A percentile compares a stretch with the other conserved stretches of the same genome.
Conservation (phyloP, 2,797 vertebrate species). For the Sebastes hubbsi region DNA sequence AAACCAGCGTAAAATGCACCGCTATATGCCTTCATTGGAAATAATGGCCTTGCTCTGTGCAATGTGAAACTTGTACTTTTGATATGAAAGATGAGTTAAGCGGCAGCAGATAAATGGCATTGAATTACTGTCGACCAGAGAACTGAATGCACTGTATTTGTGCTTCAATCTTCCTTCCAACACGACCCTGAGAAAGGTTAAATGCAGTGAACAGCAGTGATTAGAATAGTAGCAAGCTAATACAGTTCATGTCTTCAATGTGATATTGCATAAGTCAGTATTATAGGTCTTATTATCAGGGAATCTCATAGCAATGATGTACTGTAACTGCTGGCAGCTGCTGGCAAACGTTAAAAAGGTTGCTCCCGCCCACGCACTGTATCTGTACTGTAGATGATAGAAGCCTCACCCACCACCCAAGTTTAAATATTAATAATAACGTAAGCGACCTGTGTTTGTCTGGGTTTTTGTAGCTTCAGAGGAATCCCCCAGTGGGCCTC, state of each 20-base stretch:
- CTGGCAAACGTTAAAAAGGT: conserved; percentile 44
- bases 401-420: conserved; percentile 25
- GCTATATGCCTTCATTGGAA: background rate
- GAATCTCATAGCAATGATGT: conserved; percentile 15
- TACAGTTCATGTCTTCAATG: background rate
- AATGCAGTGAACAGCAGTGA: background rate
- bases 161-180: background rate
- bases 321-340: conserved; percentile 45
- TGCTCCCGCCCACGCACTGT: conserved; percentile 34
- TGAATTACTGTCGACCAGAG: background rate
- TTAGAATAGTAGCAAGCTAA: background rate
- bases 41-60: background rate
- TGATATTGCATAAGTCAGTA: conserved; percentile 1
- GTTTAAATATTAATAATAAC: conserved; percentile 46
- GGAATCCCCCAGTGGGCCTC: conserved; percentile 42
- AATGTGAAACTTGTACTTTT: background rate
- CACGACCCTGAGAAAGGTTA: background rate
- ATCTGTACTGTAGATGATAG: conserved; percentile 13
- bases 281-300: conserved; percentile 13
- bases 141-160: background rate
- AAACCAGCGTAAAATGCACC: background rate
- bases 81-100: background rate
- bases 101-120: background rate
- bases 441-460: conserved; percentile 31
- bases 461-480: conserved; percentile 24